Evolutionary conservation across 2,797 vertebrate species (phyloP), one percentile per base, ranked within the genome.

Genomic region (Siniperca scherzeri): DNA sequence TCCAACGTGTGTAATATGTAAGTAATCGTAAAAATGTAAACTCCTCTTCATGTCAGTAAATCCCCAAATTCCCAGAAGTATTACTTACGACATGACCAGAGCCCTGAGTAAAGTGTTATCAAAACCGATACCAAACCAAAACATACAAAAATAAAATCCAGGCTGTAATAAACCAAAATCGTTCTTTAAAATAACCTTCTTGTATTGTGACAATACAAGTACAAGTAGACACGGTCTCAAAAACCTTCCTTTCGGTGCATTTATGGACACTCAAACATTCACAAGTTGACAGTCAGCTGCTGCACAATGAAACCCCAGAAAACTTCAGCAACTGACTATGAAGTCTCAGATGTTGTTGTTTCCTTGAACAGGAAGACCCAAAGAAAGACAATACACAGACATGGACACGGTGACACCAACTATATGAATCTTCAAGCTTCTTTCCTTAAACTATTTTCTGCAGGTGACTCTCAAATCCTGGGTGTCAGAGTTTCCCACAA

Each of bases 261-360:
- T 70, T 25, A 21, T 53, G 66, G 56, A 72, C 55, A 61, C 27
- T 36, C 27, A 60, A 14, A 73, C 52, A 36, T 30, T 30, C 36
- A 55, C 16, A 12, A n/a, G 3, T 21, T 42, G 52, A 59, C 42
- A 44, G 44, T 52, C 68, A 12, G 61, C 73, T 70, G 67, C 30
- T 46, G 2, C n/a, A 6, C 38, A 53, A 68, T 40, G 6, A 68
- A 67, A 71, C 13, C 64, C 19, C 59, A 59, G 52, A 65, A 17
- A 46, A 62, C 9, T 40, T 72, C 36, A 55, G 53, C 42, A 3
- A 14, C 40, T 21, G 14, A 42, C 22, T 17, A 5, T 40, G 14
- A 56, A 48, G 75, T 40, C 60, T 70, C 65, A 42, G 52, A 42
- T 12, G 52, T 62, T 11, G 9, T 1, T 1, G 7, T 19, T 62